These are phyloP conservation scores for Stenurella melanura DNA, from an alignment of 2,888 invertebrate genomes.

Conservation along the genomic window DNA sequence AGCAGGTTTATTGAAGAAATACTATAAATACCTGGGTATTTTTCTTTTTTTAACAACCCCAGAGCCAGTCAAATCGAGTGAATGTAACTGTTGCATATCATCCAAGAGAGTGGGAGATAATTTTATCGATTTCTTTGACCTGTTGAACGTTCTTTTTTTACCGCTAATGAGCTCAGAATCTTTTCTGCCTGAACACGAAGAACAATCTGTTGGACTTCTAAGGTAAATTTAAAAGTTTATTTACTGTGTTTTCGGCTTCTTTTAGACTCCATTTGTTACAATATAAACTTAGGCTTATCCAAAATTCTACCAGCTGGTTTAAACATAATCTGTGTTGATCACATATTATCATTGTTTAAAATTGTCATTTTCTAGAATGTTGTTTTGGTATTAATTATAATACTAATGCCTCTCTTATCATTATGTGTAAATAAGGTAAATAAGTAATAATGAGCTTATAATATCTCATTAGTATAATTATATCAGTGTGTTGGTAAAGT, in stretches of 20 bases:
- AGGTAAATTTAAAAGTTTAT: conserved; percentile 48
- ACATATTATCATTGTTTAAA: background rate
- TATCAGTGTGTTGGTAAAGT: too few relatives aligned
- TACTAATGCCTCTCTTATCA: background rate
- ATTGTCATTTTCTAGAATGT: background rate
- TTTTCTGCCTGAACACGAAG: conserved; percentile 46
- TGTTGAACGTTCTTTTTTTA: conserved; percentile 41
- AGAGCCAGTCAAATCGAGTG: background rate
- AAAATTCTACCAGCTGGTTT: background rate
- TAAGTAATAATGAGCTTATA: background rate
- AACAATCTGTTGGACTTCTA: conserved; percentile 58
- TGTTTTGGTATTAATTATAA: background rate
- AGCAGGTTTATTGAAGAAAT: background rate
- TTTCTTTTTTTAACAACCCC: background rate
- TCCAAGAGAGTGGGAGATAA: conserved; percentile 15
- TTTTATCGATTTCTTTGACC: conserved; percentile 43
- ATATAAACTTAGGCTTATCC: background rate
- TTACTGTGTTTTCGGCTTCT: background rate
- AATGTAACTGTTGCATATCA: conserved; percentile 24
- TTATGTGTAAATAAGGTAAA: background rate
- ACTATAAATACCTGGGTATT: background rate
- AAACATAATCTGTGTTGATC: background rate
- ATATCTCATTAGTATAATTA: background rate
- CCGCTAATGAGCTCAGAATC: conserved; percentile 49
- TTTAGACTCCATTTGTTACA: background rate